These are phyloP conservation scores for Chalcis sispes DNA, from an alignment of 2,888 invertebrate species.

Conservation along the genomic window DNA sequence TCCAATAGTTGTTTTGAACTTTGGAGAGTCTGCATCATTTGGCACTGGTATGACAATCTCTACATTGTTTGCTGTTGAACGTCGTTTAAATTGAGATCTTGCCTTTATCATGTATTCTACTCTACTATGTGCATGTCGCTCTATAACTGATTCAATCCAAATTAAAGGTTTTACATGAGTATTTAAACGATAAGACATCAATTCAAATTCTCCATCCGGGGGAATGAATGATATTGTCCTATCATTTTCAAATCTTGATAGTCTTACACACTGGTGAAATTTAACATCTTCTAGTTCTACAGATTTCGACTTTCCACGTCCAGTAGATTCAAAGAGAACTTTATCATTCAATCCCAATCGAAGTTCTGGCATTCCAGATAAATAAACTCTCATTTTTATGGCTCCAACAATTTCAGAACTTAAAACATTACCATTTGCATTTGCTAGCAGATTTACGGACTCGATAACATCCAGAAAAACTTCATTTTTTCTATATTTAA, in stretches of 20 bases:
- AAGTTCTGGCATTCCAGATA: slow-evolving; percentile 99
- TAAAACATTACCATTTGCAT: slow-evolving; percentile 97
- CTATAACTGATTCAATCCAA: slow-evolving; percentile 99
- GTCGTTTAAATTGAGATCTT: slow-evolving; percentile 97
- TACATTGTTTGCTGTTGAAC: slow-evolving; percentile 99
- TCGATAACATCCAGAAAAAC: slow-evolving; percentile 99
- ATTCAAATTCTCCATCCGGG: slow-evolving; percentile 98
- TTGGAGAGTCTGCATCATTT: slow-evolving; percentile 98
- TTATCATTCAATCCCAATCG: slow-evolving; percentile 98
- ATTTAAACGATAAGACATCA: slow-evolving; percentile 98
- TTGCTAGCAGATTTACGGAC: slow-evolving; percentile 96
- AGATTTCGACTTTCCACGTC: slow-evolving; percentile 97
- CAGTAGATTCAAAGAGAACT: slow-evolving; percentile 97
- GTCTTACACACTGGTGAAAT: slow-evolving; percentile 97
- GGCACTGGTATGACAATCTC: slow-evolving; percentile 98
- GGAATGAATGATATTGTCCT: slow-evolving; percentile 99
- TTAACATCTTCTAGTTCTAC: slow-evolving; percentile 99
- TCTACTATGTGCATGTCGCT: slow-evolving; percentile 96
- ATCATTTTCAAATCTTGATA: slow-evolving; percentile 98
- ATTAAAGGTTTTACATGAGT: slow-evolving; percentile 98
- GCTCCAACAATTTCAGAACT: slow-evolving; percentile 98
- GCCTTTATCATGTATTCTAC: slow-evolving; percentile 99
- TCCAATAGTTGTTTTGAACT: slow-evolving; percentile 98
- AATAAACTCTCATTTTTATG: slow-evolving; percentile 98
- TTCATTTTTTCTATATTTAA: slow-evolving; percentile 99